Evolutionary conservation across 2,888 invertebrate species (phyloP).

Genomic region (Parnassius mnemosyne): DNA sequence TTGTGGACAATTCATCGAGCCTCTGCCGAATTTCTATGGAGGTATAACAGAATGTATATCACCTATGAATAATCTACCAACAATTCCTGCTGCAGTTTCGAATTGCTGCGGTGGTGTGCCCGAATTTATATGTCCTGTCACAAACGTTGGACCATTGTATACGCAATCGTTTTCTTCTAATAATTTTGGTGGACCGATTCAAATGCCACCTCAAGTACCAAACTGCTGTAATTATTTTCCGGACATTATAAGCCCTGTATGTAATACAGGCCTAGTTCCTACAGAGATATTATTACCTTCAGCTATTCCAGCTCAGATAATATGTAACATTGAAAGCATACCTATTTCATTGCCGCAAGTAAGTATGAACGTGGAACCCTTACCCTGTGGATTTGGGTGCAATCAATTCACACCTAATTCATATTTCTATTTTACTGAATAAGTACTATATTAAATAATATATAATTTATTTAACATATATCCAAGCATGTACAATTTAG

Average conservation of each 20-base stretch:
- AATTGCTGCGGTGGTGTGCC: conserved; percentile 11
- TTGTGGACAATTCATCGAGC: conserved; percentile 29
- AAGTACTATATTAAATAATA: conserved; percentile 10
- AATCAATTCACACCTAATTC: conserved; percentile 30
- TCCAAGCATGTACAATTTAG: too few relatives aligned
- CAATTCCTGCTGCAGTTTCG: conserved; percentile 1
- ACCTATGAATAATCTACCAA: conserved; percentile 10
- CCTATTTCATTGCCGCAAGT: conserved; percentile 43
- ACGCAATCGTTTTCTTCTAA: conserved; percentile 13
- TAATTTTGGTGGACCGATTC: conserved; percentile 18
- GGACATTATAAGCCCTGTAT: conserved; percentile 24
- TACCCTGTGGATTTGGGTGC: conserved; percentile 31
- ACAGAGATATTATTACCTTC: conserved; percentile 45
- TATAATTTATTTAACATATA: too few relatives aligned
- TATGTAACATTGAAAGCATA: conserved; percentile 44
- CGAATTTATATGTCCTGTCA: conserved; percentile 12
- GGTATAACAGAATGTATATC: conserved; percentile 16
- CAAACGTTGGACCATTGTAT: conserved; percentile 11
- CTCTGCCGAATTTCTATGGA: conserved; percentile 28
- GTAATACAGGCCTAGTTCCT: conserved; percentile 31
- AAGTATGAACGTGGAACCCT: conserved; percentile 44
- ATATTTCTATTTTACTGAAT: conserved; percentile 36
- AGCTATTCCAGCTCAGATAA: conserved; percentile 47
- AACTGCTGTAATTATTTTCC: conserved; percentile 31
- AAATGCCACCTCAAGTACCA: conserved; percentile 25